Evolutionary conservation across 2,888 invertebrate genomes (phyloP), one percentile per base, ranked within the genome.

Genomic region (Leptinotarsa tumamoca): DNA sequence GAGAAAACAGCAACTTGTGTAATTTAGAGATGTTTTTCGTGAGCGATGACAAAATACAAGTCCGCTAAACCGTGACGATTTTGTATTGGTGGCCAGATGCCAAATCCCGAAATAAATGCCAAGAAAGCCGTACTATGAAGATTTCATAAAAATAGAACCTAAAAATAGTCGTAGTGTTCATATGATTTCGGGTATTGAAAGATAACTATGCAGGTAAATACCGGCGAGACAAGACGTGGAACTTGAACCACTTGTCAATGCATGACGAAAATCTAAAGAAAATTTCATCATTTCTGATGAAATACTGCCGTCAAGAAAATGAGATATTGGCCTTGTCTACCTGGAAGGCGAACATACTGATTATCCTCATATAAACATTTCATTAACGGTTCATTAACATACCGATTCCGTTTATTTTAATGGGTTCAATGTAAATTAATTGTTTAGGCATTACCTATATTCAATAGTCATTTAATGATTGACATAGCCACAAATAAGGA

Each of bases 241-340:
- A 63, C 43, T 63, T 63, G 63, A 63, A 43, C 3, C n/a, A n/a
- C 14, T 33, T 63, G 63, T 43, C 63, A 43, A 63, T 43, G n/a
- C 63, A 63, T 33, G 63, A 33, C 43, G 63, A 63, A 63, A 33
- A 27, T 63, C 33, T 2, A 63, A 63, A 33, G 33, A 33, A 63
- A 33, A n/a, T 43, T 63, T 7, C 63, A n/a, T 63, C 43, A 63
- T 33, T 33, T 33, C 33, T 33, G 33, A 27, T 33, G 33, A 61
- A 4, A 5, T 33, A 33, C 17, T 1, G 33, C 33, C 10, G 5
- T 10, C 43, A 63, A 63, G 43, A n/a, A 33, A 33, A 33, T 33
- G 10, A n/a, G 18, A 27, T 43, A 63, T 58, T 58, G 23, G 21
- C 58, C 58, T 58, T 58, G 58, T 15, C 14, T 4, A 23, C 2